These are phyloP conservation scores for Melanostoma mellinum DNA, from an alignment of 2,888 invertebrate genomes.

Conservation along the genomic window DNA sequence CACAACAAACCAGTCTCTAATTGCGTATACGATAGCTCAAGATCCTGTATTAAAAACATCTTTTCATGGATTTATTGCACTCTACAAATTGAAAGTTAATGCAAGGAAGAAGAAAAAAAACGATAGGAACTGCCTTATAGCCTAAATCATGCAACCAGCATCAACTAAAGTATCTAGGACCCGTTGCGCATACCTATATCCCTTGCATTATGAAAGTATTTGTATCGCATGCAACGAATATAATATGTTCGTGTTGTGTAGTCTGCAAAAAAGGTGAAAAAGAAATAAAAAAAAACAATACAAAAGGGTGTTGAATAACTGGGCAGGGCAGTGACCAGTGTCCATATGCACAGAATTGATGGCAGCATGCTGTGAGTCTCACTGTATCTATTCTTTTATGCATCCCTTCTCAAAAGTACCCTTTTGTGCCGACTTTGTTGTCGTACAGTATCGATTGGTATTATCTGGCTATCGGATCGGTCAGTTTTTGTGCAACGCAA, in stretches of 20 bases:
- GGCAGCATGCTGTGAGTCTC: conserved; percentile 64
- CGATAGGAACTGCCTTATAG: conserved; percentile 42
- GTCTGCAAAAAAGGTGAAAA: conserved; percentile 37
- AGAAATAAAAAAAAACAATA: conserved; percentile 17
- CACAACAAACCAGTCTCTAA: conserved; percentile 51
- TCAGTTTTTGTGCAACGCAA: no score
- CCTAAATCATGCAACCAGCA: conserved; percentile 60
- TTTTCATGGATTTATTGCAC: conserved; percentile 24
- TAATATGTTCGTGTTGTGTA: background rate
- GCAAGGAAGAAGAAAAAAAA: conserved; percentile 44
- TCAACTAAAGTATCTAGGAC: conserved; percentile 8
- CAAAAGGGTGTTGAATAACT: conserved; percentile 41
- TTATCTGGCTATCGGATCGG: no score
- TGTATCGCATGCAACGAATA: conserved; percentile 9
- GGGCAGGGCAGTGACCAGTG: conserved; percentile 56
- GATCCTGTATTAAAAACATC: conserved; percentile 48
- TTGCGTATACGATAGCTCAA: conserved; percentile 48
- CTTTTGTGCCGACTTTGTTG: no score
- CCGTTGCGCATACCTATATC: conserved; percentile 48
- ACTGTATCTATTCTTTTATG: conserved; percentile 30
- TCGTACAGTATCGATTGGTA: no score
- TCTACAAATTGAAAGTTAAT: conserved; percentile 62
- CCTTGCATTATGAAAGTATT: conserved; percentile 53
- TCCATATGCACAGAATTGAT: conserved; percentile 63
- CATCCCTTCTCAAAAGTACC: no score